Evolutionary conservation across 2,797 vertebrate genomes (phyloP), one percentile per base, ranked within the genome.

Genomic region (Huso huso): DNA sequence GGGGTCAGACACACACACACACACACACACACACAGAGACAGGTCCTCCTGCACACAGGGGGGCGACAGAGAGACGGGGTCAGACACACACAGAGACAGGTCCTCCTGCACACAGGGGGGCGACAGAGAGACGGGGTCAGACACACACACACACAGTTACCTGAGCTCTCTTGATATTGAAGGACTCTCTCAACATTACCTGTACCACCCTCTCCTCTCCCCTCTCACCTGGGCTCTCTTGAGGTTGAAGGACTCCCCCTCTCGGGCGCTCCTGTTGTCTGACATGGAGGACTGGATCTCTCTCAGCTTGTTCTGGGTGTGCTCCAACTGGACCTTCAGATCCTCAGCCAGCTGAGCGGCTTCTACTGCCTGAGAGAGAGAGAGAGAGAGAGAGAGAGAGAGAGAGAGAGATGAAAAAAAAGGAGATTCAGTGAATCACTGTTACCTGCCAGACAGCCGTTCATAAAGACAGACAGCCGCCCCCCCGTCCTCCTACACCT

Each of bases 221-320:
- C 23, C 23, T 6, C 7, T 5, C 78, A 94, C 96, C 94, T 98
- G 95, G 62, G 95, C 95, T 65, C 95, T 89, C 70, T 94, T 93
- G 57, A 94, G 91, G 62, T 98, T 98, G 73, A 98, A 99, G 60
- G 95, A 92, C 76, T 99, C 96, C 70, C 98, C 98, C 79, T 98
- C 95, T 72, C 94, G 89, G 61, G 94, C 94, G 72, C 96, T 92
- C 82, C 94, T 97, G 86, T 95, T 98, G 79, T 98, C 95, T 37
- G 23, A 37, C 23, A 37, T 37, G 23, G 23, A 37, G 23, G 23
- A 3, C 70, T 97, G 86, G 76, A 98, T 94, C 66, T 93, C 85
- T 49, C 82, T 89, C 51, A 99, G 86, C 72, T 93, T 93, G 82
- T 95, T 93, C 80, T 98, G 95, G 51, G 95, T 92, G 70, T 91